These are phyloP conservation scores for Mesorhabditis sp. DNA, from an alignment of 2,888 invertebrate genomes.

Conservation along the genomic window DNA sequence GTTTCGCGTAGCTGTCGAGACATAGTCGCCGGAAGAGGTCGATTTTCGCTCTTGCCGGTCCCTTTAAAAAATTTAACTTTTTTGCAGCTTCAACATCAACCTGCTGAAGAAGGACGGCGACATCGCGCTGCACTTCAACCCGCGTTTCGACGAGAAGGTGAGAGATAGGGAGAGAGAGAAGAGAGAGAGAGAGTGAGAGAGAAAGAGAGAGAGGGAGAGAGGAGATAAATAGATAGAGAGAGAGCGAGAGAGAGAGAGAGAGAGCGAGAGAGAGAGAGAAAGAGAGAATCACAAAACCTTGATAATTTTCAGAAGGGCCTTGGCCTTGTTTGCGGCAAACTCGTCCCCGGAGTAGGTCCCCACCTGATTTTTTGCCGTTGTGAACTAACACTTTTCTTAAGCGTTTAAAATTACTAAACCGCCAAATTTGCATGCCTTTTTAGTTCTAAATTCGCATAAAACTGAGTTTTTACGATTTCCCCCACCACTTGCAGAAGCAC, in stretches of 20 bases:
- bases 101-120: slow-evolving; percentile 47
- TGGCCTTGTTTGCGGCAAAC: slow-evolving; percentile 39
- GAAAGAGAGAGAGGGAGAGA: too few species aligned
- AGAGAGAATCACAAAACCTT: not conserved
- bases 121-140: slow-evolving; percentile 52
- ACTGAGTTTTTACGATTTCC: too few species aligned
- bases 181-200: too few species aligned
- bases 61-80: not conserved
- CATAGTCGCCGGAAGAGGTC: not conserved
- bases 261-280: not conserved
- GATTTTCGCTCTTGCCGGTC: not conserved
- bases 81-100: slow-evolving; percentile 40
- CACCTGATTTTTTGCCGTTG: too few species aligned
- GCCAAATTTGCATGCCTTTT: too few species aligned
- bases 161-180: not conserved
- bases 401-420: too few species aligned
- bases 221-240: too few species aligned
- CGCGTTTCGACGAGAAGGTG: slow-evolving; percentile 52
- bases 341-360: slow-evolving; percentile 39
- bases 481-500: too few species aligned
- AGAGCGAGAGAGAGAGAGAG: too few species aligned
- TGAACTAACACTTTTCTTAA: too few species aligned
- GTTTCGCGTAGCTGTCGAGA: too few species aligned
- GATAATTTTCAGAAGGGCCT: not conserved
- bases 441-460: too few species aligned